Evolutionary conservation across 2,888 invertebrate species (phyloP).

Genomic region (Nemotelus pantherinus): DNA sequence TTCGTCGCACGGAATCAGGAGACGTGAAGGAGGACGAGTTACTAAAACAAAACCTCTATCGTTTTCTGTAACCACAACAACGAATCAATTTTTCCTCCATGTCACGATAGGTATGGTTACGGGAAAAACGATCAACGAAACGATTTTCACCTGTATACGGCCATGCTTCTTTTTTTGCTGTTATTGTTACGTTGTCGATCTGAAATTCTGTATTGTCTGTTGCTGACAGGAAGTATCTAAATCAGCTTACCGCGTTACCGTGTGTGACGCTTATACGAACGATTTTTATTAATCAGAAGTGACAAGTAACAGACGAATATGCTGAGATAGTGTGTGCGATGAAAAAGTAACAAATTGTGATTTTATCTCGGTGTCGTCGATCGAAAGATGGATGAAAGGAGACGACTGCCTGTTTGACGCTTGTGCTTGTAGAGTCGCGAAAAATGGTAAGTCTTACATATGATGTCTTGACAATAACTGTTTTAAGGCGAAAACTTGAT

Average conservation of each 20-base stretch:
- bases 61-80: slow-evolving; percentile 33
- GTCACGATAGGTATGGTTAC: not conserved
- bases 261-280: slow-evolving; percentile 17
- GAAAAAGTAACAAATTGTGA: not conserved
- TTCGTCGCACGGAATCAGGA: not conserved
- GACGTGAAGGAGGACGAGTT: not conserved
- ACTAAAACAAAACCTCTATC: slow-evolving; percentile 11
- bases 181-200: not conserved
- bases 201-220: slow-evolving; percentile 10
- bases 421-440: too few relatives aligned
- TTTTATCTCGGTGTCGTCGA: too few relatives aligned
- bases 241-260: slow-evolving; percentile 35
- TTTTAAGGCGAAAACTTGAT: too few relatives aligned
- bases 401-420: too few relatives aligned
- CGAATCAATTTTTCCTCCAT: not conserved
- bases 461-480: too few relatives aligned
- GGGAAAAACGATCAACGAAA: not conserved
- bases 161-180: not conserved
- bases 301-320: not conserved
- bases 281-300: slow-evolving; percentile 27
- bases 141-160: slow-evolving; percentile 28
- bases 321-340: not conserved
- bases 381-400: too few relatives aligned
- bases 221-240: slow-evolving; percentile 29
- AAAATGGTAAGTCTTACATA: too few relatives aligned